Base-by-base conservation (phyloP, 2,797 vertebrate species). In the Fundulus diaphanus region DNA sequence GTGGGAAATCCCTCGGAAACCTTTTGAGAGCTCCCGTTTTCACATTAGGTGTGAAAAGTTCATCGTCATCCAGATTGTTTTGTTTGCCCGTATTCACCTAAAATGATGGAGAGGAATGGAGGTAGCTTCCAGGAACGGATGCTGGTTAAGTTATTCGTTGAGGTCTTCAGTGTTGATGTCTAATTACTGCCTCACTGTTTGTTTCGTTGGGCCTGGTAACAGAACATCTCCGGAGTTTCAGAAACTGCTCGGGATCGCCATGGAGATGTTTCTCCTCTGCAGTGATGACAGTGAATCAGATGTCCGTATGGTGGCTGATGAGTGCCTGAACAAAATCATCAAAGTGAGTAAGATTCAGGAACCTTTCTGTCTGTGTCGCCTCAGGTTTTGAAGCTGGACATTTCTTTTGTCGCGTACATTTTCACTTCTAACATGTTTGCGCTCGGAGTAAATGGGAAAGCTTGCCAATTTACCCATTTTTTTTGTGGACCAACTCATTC, bases 311-410 rank as follows among this genome's bases (percentile, higher is more conserved):
- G 98, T 99, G 82, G 98, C 98, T 8, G 98, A 99, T 27, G 98
- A 99, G 93, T 99, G 98, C 93, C 96, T 99, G 86, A 99, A 99
- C 93, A 99, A 97, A 96, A 98, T 99, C 85, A 99, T 99, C 79
- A 99, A 99, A 95, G 98, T 98, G 93, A 95, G 96, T 3, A 24
- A 24, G 5, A 35, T 2, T 18, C 7, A 4, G 1, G 20, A 15
- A 57, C 9, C 2, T 0, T 68, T 12, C 22, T 70, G 68, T 67
- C n/a, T 15, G 2, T 4, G 3, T 40, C 35, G 0, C 49, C 27
- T 3, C 33, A 29, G 1, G 49, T 48, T 70, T 68, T 40, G 11
- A 31, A 5, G 33, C 37, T 18, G 16, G 18, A 42, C n/a, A n/a
- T n/a, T 40, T 46, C 18, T 37, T 20, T 37, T 33, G 15, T 59